Conservation (phyloP, 2,888 invertebrate species). For the Lamellibrachia columna region DNA sequence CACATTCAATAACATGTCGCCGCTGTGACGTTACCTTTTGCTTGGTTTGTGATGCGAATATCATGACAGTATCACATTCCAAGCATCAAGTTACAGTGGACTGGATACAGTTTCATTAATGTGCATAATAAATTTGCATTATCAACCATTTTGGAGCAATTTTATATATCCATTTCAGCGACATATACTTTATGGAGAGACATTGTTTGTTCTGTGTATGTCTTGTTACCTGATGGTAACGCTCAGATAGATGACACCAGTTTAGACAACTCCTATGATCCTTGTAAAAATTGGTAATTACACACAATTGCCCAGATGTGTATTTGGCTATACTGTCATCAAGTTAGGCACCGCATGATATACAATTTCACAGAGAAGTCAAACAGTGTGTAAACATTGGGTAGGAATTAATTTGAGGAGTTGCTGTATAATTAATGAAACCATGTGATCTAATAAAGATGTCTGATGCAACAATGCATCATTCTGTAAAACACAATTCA, state of each 20-base stretch:
- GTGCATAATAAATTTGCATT: not conserved
- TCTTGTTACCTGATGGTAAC: not conserved
- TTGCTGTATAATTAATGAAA: not conserved
- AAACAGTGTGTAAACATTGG: not conserved
- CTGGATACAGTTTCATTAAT: not conserved
- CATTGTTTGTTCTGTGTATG: not conserved
- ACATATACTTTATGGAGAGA: not conserved
- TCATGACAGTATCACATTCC: not conserved
- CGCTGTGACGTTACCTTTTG: not conserved
- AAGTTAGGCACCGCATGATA: not conserved
- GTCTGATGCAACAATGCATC: not conserved
- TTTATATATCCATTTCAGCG: not conserved
- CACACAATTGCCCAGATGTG: not conserved
- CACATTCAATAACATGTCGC: conserved; percentile 16
- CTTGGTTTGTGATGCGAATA: not conserved
- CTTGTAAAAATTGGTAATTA: not conserved
- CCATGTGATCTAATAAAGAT: not conserved
- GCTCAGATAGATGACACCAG: not conserved
- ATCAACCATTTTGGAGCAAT: not conserved
- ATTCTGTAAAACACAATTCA: not conserved
- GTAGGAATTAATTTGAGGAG: not conserved
- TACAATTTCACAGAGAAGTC: not conserved
- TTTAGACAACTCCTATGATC: not conserved
- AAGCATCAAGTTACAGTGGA: not conserved
- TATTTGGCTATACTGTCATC: not conserved